A percentile compares a stretch with the other conserved stretches of the same genome.
Conservation (phyloP, 2,888 invertebrate species). For the Actias luna region DNA sequence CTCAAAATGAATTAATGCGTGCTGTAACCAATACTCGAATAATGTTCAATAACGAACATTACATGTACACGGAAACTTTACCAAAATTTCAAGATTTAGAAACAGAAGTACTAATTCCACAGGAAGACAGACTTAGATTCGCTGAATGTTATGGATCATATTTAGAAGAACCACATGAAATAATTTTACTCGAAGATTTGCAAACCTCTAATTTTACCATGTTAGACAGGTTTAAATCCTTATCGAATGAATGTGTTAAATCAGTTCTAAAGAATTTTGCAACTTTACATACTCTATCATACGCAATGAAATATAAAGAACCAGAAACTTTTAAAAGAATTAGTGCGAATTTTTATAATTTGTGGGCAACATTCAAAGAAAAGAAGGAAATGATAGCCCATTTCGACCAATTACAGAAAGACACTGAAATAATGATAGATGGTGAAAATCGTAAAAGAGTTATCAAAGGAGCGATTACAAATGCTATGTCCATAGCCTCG, state of each 20-base stretch:
- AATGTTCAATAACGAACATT: conserved; percentile 44
- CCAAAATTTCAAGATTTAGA: conserved; percentile 46
- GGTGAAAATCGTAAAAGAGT: conserved; percentile 8
- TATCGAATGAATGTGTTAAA: conserved; percentile 40
- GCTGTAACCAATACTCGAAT: conserved; percentile 23
- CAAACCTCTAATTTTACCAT: conserved; percentile 37
- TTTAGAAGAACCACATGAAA: conserved; percentile 40
- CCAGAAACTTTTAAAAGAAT: conserved; percentile 34
- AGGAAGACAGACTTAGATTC: conserved; percentile 37
- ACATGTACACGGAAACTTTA: conserved; percentile 43
- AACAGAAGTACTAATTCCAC: conserved; percentile 36
- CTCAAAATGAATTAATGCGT: conserved; percentile 31
- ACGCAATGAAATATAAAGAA: conserved; percentile 42
- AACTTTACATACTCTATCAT: conserved; percentile 50
- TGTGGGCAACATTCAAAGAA: conserved; percentile 19
- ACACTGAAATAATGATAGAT: not conserved
- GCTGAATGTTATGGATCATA: conserved; percentile 45
- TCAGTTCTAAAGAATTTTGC: conserved; percentile 47
- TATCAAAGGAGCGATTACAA: conserved; percentile 7
- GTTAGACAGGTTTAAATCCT: conserved; percentile 41
- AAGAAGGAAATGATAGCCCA: conserved; percentile 1
- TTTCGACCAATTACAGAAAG: conserved; percentile 9
- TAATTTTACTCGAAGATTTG: conserved; percentile 53
- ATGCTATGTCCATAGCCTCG: not conserved
- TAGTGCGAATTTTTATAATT: conserved; percentile 30